These are phyloP conservation scores for Trypoxylus dichotomus DNA, from an alignment of 1,140 invertebrate genomes.

Conservation along the genomic window DNA sequence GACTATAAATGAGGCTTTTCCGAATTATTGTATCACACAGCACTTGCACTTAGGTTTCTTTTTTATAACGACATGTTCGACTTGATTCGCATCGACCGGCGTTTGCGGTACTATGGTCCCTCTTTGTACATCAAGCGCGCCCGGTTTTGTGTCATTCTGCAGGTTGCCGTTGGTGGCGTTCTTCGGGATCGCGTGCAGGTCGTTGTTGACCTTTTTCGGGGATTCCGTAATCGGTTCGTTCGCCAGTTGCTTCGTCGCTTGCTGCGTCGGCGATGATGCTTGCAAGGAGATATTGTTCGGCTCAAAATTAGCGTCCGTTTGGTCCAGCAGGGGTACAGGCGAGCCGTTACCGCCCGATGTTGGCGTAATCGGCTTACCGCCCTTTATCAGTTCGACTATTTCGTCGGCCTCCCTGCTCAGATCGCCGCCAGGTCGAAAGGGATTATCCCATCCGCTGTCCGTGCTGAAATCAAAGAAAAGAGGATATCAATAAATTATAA, in stretches of 20 bases:
- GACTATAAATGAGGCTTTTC: conserved; percentile 32
- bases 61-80: conserved; percentile 83
- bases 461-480: conserved; percentile 66
- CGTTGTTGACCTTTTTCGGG: conserved; percentile 43
- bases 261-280: conserved; percentile 24
- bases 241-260: conserved; percentile 1
- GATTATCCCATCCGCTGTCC: conserved; percentile 95
- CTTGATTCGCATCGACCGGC: conserved; percentile 70
- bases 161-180: conserved; percentile 47
- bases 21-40: conserved; percentile 80
- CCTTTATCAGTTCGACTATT: conserved; percentile 92
- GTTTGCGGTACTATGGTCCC: conserved; percentile 65
- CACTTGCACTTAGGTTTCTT: conserved; percentile 90
- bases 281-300: conserved; percentile 35
- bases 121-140: conserved; percentile 74
- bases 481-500: neutral
- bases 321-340: conserved; percentile 41
- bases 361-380: conserved; percentile 80
- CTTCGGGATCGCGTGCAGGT: conserved; percentile 40
- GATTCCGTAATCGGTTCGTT: conserved; percentile 40
- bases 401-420: conserved; percentile 93
- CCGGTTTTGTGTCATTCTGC: conserved; percentile 54
- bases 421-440: conserved; percentile 94
- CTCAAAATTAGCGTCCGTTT: conserved; percentile 36
- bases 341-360: conserved; percentile 53